These are phyloP conservation scores for Drosophila rhopaloa DNA, from an alignment of 1,140 invertebrate species.

Conservation along the genomic window DNA sequence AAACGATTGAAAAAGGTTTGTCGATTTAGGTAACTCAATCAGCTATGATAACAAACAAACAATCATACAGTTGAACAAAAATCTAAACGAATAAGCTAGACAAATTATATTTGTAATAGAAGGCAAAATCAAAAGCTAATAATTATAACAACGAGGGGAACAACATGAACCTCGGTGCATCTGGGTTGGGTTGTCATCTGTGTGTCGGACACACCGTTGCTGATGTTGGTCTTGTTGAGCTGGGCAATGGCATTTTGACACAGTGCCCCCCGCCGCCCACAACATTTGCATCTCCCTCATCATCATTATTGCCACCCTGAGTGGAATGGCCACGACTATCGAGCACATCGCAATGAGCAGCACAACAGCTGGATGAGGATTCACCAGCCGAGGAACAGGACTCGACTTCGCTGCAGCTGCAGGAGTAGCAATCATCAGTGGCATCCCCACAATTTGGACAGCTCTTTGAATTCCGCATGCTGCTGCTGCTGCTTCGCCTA, in stretches of 20 bases:
- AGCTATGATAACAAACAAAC: not conserved
- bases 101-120: conserved; percentile 7
- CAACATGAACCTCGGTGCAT: conserved; percentile 78
- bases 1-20: no score
- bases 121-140: conserved; percentile 21
- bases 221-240: conserved; percentile 11
- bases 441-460: conserved; percentile 34
- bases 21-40: not conserved
- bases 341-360: conserved; percentile 37
- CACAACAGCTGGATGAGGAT: conserved; percentile 28
- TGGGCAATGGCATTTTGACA: conserved; percentile 14
- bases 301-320: conserved; percentile 8
- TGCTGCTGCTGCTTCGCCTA: not conserved
- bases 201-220: conserved; percentile 40
- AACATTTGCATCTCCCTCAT: conserved; percentile 12
- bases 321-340: conserved; percentile 29
- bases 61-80: not conserved
- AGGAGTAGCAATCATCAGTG: conserved; percentile 39
- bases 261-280: conserved; percentile 7
- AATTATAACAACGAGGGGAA: conserved; percentile 33
- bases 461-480: conserved; percentile 28
- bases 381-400: conserved; percentile 46
- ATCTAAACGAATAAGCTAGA: not conserved
- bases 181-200: conserved; percentile 68
- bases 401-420: conserved; percentile 55